Evolutionary conservation across 2,888 invertebrate species (phyloP), one percentile per base, ranked within the genome.

Genomic region (Sylvicola cinctus): DNA sequence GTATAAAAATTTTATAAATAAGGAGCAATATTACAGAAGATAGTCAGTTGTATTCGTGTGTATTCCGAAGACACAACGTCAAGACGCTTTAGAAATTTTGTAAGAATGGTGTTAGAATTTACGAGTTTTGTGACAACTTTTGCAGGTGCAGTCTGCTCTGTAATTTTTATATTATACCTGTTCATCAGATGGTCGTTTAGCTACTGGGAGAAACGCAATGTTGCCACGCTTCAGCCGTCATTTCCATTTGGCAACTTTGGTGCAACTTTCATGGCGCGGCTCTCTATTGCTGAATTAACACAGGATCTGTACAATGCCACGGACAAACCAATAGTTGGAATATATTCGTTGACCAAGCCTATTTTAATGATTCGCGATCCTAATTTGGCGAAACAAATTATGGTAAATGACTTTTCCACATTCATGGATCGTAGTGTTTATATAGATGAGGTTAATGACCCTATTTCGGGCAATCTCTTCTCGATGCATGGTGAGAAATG

Each of bases 351-450:
- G 38, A 59, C 63, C 39, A 54, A 62, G 34, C 68, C 67, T 13
- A 63, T 63, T 30, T 51, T 71, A 34, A 48, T 67, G 32, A 54
- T 70, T 3, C 55, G 68, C 39, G 66, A 70, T 47, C 61, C 65
- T 29, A 60, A 65, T n/a, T 46, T 70, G 35, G 62, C 66, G n/a
- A 68, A 66, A 46, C 51, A 60, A 32, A 57, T 72, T 15, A 46
- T 70, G 37, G 58, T 64, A 23, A 64, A 61, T 44, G 70, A 71
- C 45, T 71, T 67, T 40, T 59, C 61, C 28, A 49, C 65, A 49
- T 73, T 73, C 43, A 59, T 62, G 49, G 67, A 70, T 31, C 62
- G 68, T 36, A 68, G 68, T 3, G 60, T 65, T 31, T 62, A 62
- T 42, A 57, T 50, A 36, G 65, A 68, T 33, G 66, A 66, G 16